Base-by-base conservation (phyloP, 2,113 vertebrate species). In the Tor tambroides region DNA sequence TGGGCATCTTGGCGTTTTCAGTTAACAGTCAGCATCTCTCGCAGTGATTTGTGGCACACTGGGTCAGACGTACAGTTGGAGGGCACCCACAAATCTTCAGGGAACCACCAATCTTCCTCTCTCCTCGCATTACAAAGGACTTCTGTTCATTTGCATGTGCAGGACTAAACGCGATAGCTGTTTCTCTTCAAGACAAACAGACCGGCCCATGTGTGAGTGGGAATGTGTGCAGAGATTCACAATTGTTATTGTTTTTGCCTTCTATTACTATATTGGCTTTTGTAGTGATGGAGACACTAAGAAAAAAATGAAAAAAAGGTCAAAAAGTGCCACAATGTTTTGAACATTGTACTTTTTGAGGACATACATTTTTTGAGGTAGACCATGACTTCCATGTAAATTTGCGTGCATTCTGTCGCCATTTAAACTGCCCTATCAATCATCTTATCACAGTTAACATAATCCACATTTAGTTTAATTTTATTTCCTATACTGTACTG, bases 21-120 rank as follows among this genome's bases (percentile, higher is more conserved):
- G 74, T 76, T 54, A 86, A 88, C 92, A 92, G 93, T 95, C 94
- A 95, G 95, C 95, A 94, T 93, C 91, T 94, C 91, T 93, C 85
- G 43, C 69, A 30, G 89, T 93, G 94, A 94, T 95, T 94, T 95
- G 94, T 94, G 91, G 81, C 74, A 88, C 89, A 91, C 92, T 77
- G 89, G 83, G 79, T 89, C 85, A 89, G 88, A 93, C 88, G 72
- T 91, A 92, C 69, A 26, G 87, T 83, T 89, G 89, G 90, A 90
- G 46, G 30, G 6, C 59, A 65, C 91, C 91, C 91, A 91, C 93
- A 91, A 92, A 94, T 94, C 90, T 85, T 59, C 85, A 82, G 80
- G 0, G 30, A 77, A 76, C 87, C 67, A 72, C 79, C 71, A 87
- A 82, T 89, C 51, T 85, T 74, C 87, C 49, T 72, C 78, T 19